A percentile compares a stretch with the other conserved stretches of the same genome.
These are phyloP conservation scores for Engystomops pustulosus DNA, from an alignment of 2,113 vertebrate species.

Conservation along the genomic window DNA sequence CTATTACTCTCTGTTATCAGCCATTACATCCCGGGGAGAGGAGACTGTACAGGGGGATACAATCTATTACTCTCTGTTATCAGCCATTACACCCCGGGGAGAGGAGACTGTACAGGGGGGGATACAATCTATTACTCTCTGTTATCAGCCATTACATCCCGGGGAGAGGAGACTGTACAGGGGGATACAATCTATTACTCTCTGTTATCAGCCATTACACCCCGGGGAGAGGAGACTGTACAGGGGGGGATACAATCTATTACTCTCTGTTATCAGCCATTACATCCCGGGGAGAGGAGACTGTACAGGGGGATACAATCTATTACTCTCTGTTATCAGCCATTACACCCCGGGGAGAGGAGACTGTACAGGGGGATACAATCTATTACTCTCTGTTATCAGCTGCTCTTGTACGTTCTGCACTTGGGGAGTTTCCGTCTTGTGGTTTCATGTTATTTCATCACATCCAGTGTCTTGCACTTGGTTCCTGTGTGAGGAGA, in stretches of 20 bases:
- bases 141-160: background rate
- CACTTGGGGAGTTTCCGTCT: no score
- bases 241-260: background rate
- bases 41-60: background rate
- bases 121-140: background rate
- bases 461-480: no score
- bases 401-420: background rate
- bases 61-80: background rate
- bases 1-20: background rate
- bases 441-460: no score
- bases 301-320: background rate
- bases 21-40: background rate
- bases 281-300: no score
- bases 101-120: background rate
- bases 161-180: background rate
- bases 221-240: background rate
- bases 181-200: background rate
- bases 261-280: background rate
- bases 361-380: background rate
- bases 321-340: background rate
- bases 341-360: background rate
- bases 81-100: background rate
- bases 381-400: background rate
- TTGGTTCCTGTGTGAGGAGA: no score
- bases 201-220: background rate